Conservation (phyloP, 2,888 invertebrate genomes). For the Apamea sordens region DNA sequence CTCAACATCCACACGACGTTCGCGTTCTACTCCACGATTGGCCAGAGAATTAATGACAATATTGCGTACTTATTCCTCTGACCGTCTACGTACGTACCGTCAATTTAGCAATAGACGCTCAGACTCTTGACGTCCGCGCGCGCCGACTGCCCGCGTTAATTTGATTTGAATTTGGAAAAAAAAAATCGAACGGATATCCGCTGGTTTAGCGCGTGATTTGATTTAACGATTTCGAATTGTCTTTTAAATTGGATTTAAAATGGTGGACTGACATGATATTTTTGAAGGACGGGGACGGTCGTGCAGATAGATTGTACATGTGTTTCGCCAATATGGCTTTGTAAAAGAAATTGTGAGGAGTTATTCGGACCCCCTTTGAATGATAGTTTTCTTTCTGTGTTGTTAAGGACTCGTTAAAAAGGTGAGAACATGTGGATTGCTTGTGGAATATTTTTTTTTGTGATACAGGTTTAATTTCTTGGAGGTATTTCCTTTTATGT, state of each 20-base stretch:
- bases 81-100: conserved; percentile 78
- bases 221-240: conserved; percentile 25
- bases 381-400: conserved; percentile 60
- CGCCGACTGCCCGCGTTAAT: conserved; percentile 56
- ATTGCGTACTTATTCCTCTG: conserved; percentile 85
- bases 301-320: conserved; percentile 72
- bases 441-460: conserved; percentile 44
- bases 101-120: conserved; percentile 85
- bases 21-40: conserved; percentile 79
- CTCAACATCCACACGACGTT: conserved; percentile 76
- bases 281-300: conserved; percentile 78
- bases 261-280: conserved; percentile 81
- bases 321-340: conserved; percentile 88
- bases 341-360: conserved; percentile 67
- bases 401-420: conserved; percentile 76
- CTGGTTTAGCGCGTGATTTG: conserved; percentile 44
- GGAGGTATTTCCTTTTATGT: conserved; percentile 43
- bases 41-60: conserved; percentile 85
- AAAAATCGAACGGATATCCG: conserved; percentile 47
- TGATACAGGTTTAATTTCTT: conserved; percentile 32
- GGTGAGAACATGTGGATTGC: conserved; percentile 75
- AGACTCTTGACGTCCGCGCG: conserved; percentile 65
- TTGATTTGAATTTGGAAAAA: conserved; percentile 68
- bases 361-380: conserved; percentile 72
- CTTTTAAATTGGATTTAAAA: conserved; percentile 64